Evolutionary conservation across 1,140 invertebrate species (phyloP), one percentile per base, ranked within the genome.

Genomic region (Batillaria attramentaria): DNA sequence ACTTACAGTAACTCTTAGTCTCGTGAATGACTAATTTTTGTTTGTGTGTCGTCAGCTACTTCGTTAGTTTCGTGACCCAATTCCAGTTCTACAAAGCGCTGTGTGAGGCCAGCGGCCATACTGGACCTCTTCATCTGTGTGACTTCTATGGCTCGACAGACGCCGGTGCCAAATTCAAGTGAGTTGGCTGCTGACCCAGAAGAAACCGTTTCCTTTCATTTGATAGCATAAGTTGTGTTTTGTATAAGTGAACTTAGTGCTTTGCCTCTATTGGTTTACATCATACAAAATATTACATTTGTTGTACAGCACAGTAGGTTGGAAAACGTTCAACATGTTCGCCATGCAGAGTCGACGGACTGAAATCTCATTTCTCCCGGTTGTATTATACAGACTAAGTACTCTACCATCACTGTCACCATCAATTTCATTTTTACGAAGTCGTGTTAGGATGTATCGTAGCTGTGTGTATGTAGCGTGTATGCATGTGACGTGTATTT

Each of bases 71-170:
- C 4, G 93, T 98, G 5, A 93, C 97, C 3, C 96, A 98, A 90
- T 98, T 98, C 92, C 97, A 99, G 91, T 93, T 98, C 35, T 96
- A 97, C 89, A 92, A 96, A 62, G 93, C 95, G 1, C 90, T 98
- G 72, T 98, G 97, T 87, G 92, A 93, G 54, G 93, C 94, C 0
- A 94, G 96, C 0, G 94, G 94, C 4, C 95, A 97, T 89, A 89
- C 85, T 0, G 94, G 94, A 33, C 77, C 77, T 0, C 76, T 88
- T 28, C 82, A 86, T 66, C 60, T 77, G 28, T 88, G 97, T 91
- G 97, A 98, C 89, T 95, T 98, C 84, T 97, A 96, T 87, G 92
- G 94, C 81, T 97, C 94, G 65, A 93, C 92, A 6, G 93, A 93
- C 75, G 97, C 96, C 70, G 97, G 97, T 37, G 20, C 70, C 20